These are phyloP conservation scores for Sigmodon hispidus DNA, from an alignment of 2,113 vertebrate species.

Conservation along the genomic window DNA sequence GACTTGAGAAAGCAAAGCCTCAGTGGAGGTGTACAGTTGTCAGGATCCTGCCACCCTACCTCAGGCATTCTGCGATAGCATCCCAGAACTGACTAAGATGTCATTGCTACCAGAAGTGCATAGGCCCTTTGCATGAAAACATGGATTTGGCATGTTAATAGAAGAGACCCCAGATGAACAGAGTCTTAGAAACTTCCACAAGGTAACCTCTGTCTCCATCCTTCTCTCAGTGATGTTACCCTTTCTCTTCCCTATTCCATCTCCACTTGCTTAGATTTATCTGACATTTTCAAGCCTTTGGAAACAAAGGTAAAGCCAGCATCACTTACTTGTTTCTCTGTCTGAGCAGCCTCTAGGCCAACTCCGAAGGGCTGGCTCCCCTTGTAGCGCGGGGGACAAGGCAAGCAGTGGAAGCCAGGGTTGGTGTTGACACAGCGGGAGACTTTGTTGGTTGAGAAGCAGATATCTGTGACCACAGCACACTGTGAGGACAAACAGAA, in stretches of 20 bases:
- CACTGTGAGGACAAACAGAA: conserved; percentile 86
- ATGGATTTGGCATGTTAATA: fast-evolving
- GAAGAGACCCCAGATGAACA: not conserved
- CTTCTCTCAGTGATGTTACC: fast-evolving
- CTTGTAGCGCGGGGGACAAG: conserved; percentile 95
- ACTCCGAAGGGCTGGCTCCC: conserved; percentile 95
- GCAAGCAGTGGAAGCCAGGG: conserved; percentile 97
- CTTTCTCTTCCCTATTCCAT: not conserved
- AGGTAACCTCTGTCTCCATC: not conserved
- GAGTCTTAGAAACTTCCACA: not conserved
- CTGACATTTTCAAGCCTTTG: fast-evolving
- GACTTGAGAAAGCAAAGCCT: not conserved
- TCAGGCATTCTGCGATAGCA: not conserved
- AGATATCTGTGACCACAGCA: conserved; percentile 93
- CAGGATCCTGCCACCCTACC: no score
- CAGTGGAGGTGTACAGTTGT: not conserved
- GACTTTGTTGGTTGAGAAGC: conserved; percentile 90
- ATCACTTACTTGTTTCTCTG: conserved; percentile 93
- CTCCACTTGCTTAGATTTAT: fast-evolving
- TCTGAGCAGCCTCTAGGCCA: conserved; percentile 92
- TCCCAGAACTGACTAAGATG: not conserved
- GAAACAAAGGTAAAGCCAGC: fast-evolving
- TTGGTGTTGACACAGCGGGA: conserved; percentile 95
- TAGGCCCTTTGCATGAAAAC: fast-evolving
- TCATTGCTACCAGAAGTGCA: fast-evolving